Evolutionary conservation across 2,888 invertebrate genomes (phyloP).

Genomic region (Laspeyria flexula): DNA sequence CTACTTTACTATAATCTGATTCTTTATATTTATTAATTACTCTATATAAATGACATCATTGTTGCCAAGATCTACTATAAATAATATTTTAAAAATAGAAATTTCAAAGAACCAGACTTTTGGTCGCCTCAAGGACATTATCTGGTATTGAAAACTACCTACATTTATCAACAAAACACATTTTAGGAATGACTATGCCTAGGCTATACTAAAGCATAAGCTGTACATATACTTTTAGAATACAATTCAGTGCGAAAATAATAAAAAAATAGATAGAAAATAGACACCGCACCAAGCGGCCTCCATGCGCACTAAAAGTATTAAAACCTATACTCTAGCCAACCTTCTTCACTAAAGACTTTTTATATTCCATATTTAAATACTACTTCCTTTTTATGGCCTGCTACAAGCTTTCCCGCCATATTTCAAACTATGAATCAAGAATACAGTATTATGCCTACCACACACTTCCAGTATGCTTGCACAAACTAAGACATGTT

Average conservation of each 20-base stretch:
- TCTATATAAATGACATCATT: background rate
- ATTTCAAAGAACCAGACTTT: too few species aligned
- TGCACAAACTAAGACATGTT: too few species aligned
- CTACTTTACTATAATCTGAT: conserved; percentile 24
- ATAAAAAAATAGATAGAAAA: background rate
- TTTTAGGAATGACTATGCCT: too few species aligned
- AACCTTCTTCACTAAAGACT: background rate
- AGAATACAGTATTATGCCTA: conserved; percentile 24
- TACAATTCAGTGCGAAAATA: background rate
- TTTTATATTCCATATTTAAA: conserved; percentile 5
- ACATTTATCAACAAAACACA: too few species aligned
- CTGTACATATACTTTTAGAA: background rate
- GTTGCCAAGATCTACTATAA: background rate
- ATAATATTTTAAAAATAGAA: too few species aligned
- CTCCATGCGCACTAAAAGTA: background rate
- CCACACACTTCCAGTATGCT: too few species aligned
- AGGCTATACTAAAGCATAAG: background rate
- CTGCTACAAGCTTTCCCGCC: too few species aligned
- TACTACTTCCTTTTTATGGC: too few species aligned
- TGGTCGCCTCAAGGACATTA: too few species aligned
- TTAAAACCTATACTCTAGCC: too few species aligned
- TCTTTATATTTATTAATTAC: background rate
- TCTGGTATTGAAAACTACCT: too few species aligned
- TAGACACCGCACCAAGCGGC: background rate
- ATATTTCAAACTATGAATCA: conserved; percentile 10